Conservation (phyloP, 2,113 vertebrate species). For the Xenopus tropicalis region DNA sequence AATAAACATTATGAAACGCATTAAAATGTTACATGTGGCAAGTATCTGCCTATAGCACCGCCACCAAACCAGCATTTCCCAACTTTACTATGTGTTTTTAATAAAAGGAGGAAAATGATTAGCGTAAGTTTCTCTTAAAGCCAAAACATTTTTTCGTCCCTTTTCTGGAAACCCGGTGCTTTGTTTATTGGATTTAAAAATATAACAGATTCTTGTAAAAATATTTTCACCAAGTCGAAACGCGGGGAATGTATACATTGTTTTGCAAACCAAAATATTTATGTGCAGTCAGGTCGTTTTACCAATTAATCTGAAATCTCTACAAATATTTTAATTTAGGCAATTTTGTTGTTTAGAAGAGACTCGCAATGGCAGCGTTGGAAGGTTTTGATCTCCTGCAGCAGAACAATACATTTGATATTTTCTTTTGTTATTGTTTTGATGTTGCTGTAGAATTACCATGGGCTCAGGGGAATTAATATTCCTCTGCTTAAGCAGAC, state of each 20-base stretch:
- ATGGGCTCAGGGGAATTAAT: too few relatives aligned
- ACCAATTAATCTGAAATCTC: not conserved
- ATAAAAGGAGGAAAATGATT: slow-evolving; percentile 25
- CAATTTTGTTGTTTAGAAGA: too few relatives aligned
- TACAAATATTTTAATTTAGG: too few relatives aligned
- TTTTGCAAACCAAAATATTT: not conserved
- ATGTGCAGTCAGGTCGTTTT: not conserved
- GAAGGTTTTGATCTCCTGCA: too few relatives aligned
- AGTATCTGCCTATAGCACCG: slow-evolving; percentile 20
- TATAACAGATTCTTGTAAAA: slow-evolving; percentile 24
- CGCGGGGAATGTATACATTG: slow-evolving; percentile 10
- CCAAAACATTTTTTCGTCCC: not conserved
- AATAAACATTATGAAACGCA: slow-evolving; percentile 17
- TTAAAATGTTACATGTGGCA: slow-evolving; percentile 21
- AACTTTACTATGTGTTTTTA: slow-evolving; percentile 38
- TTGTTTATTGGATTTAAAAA: slow-evolving; percentile 22
- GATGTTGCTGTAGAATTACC: too few relatives aligned
- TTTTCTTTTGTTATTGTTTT: too few relatives aligned
- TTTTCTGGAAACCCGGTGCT: slow-evolving; percentile 23
- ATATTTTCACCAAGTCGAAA: slow-evolving; percentile 23
- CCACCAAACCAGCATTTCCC: slow-evolving; percentile 17
- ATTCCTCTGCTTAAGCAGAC: too few relatives aligned
- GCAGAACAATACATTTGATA: too few relatives aligned
- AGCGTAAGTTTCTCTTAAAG: not conserved
- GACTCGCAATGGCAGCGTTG: too few relatives aligned